A percentile compares a stretch with the other conserved stretches of the same genome.
Conservation (phyloP, 1,140 invertebrate species). For the Drosophila kohkoa region DNA sequence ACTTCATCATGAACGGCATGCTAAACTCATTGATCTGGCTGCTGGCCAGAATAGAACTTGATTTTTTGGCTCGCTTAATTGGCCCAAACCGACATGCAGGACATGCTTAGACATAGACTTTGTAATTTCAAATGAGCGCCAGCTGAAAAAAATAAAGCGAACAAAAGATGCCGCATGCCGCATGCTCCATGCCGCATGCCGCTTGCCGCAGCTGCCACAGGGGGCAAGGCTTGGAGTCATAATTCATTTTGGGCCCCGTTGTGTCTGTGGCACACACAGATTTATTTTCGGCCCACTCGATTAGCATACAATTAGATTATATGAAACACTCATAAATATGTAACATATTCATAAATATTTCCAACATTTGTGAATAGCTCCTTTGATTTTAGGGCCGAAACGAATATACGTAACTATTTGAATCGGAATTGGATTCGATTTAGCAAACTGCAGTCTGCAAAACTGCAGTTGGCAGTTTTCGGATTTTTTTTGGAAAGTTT, state of each 20-base stretch:
- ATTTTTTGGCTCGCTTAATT: slow-evolving; percentile 66
- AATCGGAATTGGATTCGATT: neutral
- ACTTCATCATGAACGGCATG: slow-evolving; percentile 49
- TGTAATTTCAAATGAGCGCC: slow-evolving; percentile 66
- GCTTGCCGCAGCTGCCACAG: slow-evolving; percentile 19
- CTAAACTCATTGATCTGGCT: slow-evolving; percentile 65
- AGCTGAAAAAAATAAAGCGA: neutral
- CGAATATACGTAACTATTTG: neutral
- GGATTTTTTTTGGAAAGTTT: slow-evolving; percentile 68
- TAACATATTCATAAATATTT: slow-evolving; percentile 55
- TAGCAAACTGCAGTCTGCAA: neutral
- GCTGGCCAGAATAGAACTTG: slow-evolving; percentile 52
- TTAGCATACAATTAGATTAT: slow-evolving; percentile 77
- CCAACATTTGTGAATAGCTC: slow-evolving; percentile 22
- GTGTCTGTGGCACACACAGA: slow-evolving; percentile 39
- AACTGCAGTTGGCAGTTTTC: slow-evolving; percentile 11
- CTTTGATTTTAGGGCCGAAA: slow-evolving; percentile 2
- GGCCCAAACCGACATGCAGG: slow-evolving; percentile 43
- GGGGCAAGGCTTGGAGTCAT: slow-evolving; percentile 34
- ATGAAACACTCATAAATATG: slow-evolving; percentile 30
- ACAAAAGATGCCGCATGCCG: slow-evolving; percentile 60
- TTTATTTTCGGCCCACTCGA: slow-evolving; percentile 68
- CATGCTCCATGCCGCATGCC: slow-evolving; percentile 43
- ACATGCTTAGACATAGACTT: slow-evolving; percentile 37
- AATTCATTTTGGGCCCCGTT: slow-evolving; percentile 61